phyloP scores from a whole-genome alignment of 92 coral and sea anemone genomes.

The Epizoanthus scotinus region DNA sequence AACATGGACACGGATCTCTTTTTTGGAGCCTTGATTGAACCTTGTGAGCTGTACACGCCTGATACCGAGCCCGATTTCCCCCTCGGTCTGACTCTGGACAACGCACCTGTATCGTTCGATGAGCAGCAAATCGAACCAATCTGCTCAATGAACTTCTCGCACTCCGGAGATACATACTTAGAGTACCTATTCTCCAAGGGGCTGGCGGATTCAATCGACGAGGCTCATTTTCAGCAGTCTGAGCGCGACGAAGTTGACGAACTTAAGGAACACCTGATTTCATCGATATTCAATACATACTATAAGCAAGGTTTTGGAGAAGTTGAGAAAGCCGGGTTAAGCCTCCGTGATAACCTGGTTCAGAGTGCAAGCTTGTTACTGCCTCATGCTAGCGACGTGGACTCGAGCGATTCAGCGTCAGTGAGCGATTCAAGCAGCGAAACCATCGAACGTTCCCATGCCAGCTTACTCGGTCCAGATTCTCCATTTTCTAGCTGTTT shows the following conservation, averaged over 20 bases:
- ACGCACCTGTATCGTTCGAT: slow-evolving; percentile 56
- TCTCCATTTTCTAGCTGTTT: slow-evolving; percentile 16
- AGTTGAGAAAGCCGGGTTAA: slow-evolving; percentile 55
- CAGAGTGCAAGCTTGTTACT: slow-evolving; percentile 70
- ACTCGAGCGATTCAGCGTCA: slow-evolving; percentile 46
- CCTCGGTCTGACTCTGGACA: slow-evolving; percentile 45
- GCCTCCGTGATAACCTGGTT: slow-evolving; percentile 74
- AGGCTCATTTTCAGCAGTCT: slow-evolving; percentile 50
- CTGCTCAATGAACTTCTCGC: slow-evolving; percentile 67
- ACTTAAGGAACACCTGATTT: slow-evolving; percentile 75
- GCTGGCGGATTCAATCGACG: slow-evolving; percentile 82
- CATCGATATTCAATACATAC: slow-evolving; percentile 83
- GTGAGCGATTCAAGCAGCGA: slow-evolving; percentile 65
- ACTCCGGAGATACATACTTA: slow-evolving; percentile 78
- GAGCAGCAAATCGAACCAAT: slow-evolving; percentile 66
- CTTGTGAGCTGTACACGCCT: slow-evolving; percentile 45
- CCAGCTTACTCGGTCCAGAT: not conserved
- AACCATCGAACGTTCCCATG: slow-evolving; percentile 37
- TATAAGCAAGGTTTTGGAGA: slow-evolving; percentile 66
- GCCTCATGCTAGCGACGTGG: slow-evolving; percentile 56
- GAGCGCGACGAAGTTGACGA: slow-evolving; percentile 84
- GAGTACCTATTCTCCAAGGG: slow-evolving; percentile 88
- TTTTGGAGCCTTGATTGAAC: slow-evolving; percentile 66
- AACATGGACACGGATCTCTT: slow-evolving; percentile 72
- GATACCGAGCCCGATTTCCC: slow-evolving; percentile 60